Conservation (phyloP, 2,888 invertebrate genomes). For the Corbicula japonica region DNA sequence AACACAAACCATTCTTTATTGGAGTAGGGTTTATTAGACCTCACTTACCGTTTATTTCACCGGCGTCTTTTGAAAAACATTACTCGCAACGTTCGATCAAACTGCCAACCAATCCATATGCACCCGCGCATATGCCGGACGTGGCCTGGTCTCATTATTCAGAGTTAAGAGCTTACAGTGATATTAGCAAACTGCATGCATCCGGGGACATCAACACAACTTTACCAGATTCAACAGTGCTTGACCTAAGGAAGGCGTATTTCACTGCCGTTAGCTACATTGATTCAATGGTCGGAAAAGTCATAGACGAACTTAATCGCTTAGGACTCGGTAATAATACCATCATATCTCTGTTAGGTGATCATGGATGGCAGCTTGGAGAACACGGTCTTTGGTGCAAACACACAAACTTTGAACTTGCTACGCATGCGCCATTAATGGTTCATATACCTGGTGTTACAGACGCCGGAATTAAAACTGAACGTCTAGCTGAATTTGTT, state of each 20-base stretch:
- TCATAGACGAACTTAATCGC: conserved; percentile 55
- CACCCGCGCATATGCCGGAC: conserved; percentile 70
- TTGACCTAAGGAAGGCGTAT: conserved; percentile 65
- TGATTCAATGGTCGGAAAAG: conserved; percentile 64
- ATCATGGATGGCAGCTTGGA: conserved; percentile 78
- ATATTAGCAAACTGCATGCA: conserved; percentile 60
- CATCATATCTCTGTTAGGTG: conserved; percentile 70
- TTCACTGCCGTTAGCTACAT: conserved; percentile 65
- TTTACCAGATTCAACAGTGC: conserved; percentile 62
- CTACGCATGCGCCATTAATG: conserved; percentile 76
- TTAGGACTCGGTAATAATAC: conserved; percentile 66
- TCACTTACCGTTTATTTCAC: conserved; percentile 95
- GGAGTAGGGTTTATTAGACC: conserved; percentile 96
- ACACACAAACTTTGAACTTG: conserved; percentile 75
- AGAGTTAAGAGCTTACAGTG: conserved; percentile 65
- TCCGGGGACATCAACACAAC: conserved; percentile 70
- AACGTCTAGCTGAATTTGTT: conserved; percentile 65
- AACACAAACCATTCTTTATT: conserved; percentile 90
- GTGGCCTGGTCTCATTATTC: conserved; percentile 70
- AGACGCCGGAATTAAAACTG: conserved; percentile 46
- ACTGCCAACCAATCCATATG: conserved; percentile 71
- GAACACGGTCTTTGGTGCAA: conserved; percentile 78
- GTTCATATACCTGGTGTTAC: conserved; percentile 62
- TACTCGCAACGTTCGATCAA: conserved; percentile 65
- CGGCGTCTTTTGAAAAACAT: conserved; percentile 91